phyloP scores from a whole-genome alignment of 2,888 invertebrate genomes.

The Eledona agricola region DNA sequence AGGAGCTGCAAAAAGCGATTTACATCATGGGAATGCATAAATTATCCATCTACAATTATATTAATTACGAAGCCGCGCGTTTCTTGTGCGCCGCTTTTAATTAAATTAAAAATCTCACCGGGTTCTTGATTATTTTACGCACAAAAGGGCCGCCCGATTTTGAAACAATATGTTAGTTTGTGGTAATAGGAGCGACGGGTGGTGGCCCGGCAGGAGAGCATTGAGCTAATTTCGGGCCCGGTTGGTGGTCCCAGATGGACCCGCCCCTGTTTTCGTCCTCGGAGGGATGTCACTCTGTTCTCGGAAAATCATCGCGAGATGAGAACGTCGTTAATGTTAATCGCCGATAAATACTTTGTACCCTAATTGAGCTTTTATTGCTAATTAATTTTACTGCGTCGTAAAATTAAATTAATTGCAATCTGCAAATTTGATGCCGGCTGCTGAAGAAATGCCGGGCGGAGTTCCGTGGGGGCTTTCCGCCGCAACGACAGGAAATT shows the following conservation, averaged over 20 bases:
- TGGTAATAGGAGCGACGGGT: slow-evolving; percentile 57
- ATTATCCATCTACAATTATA: slow-evolving; percentile 16
- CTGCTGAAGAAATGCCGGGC: no score
- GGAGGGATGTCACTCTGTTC: slow-evolving; percentile 15
- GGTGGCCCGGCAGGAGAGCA: slow-evolving; percentile 54
- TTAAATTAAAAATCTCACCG: slow-evolving; percentile 58
- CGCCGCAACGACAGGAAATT: no score
- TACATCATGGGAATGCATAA: slow-evolving; percentile 14
- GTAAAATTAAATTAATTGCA: slow-evolving; percentile 35
- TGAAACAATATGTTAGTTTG: slow-evolving; percentile 63
- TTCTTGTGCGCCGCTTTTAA: slow-evolving; percentile 42
- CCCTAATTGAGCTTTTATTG: slow-evolving; percentile 31
- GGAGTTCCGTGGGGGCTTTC: no score
- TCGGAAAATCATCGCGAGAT: slow-evolving; percentile 15
- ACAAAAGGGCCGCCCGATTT: slow-evolving; percentile 57
- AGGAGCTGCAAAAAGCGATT: not conserved
- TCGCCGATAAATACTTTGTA: slow-evolving; percentile 36
- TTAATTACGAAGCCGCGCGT: slow-evolving; percentile 13
- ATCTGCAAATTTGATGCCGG: slow-evolving; percentile 16
- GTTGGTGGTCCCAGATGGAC: slow-evolving; percentile 49
- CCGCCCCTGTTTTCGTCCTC: slow-evolving; percentile 50
- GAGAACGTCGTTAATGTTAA: slow-evolving; percentile 25
- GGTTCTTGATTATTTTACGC: slow-evolving; percentile 52
- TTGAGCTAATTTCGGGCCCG: slow-evolving; percentile 58
- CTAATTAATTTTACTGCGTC: slow-evolving; percentile 35